A percentile compares a stretch with the other conserved stretches of the same genome.
Evolutionary conservation across 2,113 vertebrate genomes (phyloP).

Genomic region (Donacobius atricapilla): DNA sequence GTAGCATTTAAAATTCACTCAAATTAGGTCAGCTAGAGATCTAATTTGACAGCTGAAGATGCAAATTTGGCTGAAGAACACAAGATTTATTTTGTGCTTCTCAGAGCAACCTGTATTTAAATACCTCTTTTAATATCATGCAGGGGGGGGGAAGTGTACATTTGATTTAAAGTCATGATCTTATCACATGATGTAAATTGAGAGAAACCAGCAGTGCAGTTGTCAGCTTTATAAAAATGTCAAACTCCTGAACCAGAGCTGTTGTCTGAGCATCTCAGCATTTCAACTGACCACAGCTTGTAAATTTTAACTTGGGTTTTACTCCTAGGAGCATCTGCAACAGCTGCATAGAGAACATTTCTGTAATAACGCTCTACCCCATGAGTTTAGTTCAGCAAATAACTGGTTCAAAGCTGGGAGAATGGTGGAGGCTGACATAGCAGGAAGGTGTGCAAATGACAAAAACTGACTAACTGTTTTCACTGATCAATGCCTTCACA

Average conservation of each 20-base stretch:
- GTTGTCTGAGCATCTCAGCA: background rate
- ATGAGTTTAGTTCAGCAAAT: background rate
- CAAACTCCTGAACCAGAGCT: background rate
- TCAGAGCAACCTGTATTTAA: background rate
- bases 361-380: background rate
- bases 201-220: background rate
- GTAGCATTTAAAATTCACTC: background rate
- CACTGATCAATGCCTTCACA: fast-evolving
- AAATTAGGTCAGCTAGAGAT: background rate
- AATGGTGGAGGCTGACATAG: background rate
- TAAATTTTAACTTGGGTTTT: background rate
- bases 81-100: background rate
- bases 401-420: background rate
- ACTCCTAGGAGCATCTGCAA: background rate
- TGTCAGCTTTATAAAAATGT: background rate
- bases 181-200: background rate
- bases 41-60: background rate
- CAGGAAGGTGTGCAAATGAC: background rate
- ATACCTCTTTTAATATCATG: background rate
- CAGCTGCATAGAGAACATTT: background rate
- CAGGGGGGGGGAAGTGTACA: fast-evolving
- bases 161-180: background rate
- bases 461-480: background rate
- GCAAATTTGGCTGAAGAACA: background rate
- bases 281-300: background rate